Conservation (phyloP, 2,113 vertebrate species). For the Gallinago media region DNA sequence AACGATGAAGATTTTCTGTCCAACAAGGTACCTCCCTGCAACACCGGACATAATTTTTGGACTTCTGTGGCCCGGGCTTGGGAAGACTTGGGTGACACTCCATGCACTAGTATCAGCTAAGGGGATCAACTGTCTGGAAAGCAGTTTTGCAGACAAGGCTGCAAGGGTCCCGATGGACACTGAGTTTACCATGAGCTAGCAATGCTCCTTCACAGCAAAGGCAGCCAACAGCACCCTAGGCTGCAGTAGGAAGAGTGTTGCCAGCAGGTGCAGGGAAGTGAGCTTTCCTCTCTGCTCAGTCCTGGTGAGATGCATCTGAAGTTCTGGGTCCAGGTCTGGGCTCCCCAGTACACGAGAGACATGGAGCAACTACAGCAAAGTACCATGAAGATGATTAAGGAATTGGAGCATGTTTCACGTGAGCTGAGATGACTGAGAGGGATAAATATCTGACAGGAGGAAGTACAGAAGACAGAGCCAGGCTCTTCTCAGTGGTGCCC, state of each 20-base stretch:
- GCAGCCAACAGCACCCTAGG: neutral
- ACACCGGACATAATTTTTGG: neutral
- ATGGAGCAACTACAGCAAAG: neutral
- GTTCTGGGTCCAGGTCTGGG: neutral
- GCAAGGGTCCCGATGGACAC: neutral
- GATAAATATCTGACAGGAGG: neutral
- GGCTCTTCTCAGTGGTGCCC: neutral
- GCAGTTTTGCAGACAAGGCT: neutral
- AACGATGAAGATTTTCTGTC: neutral
- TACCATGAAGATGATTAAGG: neutral
- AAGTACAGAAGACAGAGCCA: neutral
- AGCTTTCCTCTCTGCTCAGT: neutral
- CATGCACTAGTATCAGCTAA: neutral
- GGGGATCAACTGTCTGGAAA: neutral
- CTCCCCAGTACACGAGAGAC: neutral
- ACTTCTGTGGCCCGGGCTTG: neutral
- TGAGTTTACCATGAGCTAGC: neutral
- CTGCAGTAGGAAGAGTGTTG: neutral
- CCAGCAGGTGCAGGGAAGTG: neutral
- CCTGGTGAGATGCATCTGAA: neutral
- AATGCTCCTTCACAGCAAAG: neutral
- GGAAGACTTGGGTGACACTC: fast-evolving
- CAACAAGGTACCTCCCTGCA: neutral
- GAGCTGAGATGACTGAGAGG: neutral
- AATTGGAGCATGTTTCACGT: neutral